Base-by-base conservation (phyloP, 92 coral and sea anemone species). In the Scolanthus callimorphus region DNA sequence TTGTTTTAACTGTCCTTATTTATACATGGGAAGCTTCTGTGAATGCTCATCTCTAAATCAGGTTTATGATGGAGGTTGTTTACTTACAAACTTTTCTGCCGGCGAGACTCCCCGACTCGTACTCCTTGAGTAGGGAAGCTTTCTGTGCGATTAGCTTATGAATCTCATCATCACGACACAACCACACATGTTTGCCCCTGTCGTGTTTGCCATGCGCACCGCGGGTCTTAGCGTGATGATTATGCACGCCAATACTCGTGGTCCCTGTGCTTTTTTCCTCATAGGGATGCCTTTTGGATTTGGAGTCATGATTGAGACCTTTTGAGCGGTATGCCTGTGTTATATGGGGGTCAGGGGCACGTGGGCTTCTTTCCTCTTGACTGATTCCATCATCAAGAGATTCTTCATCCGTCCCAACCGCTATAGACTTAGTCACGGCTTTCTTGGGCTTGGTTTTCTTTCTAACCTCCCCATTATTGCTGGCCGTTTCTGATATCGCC, bases 81-180 rank as follows among this genome's bases (percentile, higher is more conserved):
- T 46, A 80, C 89, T 82, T 66, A 81, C 94, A 81, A 53, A 74
- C 69, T 62, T 65, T 67, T 49, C 77, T 72, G 3, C 97, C 97
- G 15, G 96, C 95, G 52, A 91, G 68, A 41, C 97, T 89, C 37
- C 95, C 96, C 6, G 95, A 78, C 55, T 91, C 95, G 27, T 91
- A 91, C 55, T 89, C 90, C 59, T 89, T 89, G 43, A 91, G 50
- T 61, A 91, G 60, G 8, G 97, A 84, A 2, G 97, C 97, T 60
- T 91, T 91, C 76, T 91, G 96, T 19, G 97, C 96, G 17, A 91
- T 91, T 20, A 91, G 85, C 46, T 89, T 89, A 60, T 91, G 97
- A 20, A 91, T 88, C 54, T 91, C 97, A 66, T 89, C 95, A 65
- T 91, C 97, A 43, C 97, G 73, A 31, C 90, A 84, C 29, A 91